phyloP scores from a whole-genome alignment of 2,113 vertebrate genomes.

The Bolborhynchus lineola region DNA sequence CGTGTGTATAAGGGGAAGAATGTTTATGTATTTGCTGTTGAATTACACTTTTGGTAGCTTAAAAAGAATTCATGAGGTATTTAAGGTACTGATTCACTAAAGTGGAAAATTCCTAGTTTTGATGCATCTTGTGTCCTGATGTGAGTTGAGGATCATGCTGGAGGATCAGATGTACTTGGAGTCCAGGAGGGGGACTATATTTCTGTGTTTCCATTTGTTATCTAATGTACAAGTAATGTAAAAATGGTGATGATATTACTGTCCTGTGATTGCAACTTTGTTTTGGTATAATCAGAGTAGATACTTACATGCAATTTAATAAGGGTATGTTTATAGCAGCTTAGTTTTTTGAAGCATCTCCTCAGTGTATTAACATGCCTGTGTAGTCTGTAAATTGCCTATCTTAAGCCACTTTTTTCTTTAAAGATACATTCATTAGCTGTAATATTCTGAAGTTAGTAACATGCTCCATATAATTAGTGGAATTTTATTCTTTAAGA shows the following conservation, averaged over 20 bases:
- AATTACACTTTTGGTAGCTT: not conserved
- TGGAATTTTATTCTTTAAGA: not conserved
- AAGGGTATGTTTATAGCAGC: not conserved
- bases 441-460: not conserved
- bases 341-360: not conserved
- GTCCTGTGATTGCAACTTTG: not conserved
- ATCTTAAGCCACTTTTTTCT: not conserved
- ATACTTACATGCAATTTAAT: not conserved
- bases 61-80: not conserved
- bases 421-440: not conserved
- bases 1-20: not conserved
- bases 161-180: not conserved
- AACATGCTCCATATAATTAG: not conserved
- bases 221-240: not conserved
- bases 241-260: not conserved
- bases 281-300: not conserved
- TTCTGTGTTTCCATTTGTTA: not conserved
- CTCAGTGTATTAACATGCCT: not conserved
- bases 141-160: not conserved
- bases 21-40: not conserved
- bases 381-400: not conserved
- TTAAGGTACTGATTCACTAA: not conserved
- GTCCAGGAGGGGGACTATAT: not conserved
- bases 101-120: not conserved
- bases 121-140: not conserved